A percentile compares a stretch with the other conserved stretches of the same genome.
Evolutionary conservation across 2,113 vertebrate genomes (phyloP).

Genomic region (Mirza zaza): DNA sequence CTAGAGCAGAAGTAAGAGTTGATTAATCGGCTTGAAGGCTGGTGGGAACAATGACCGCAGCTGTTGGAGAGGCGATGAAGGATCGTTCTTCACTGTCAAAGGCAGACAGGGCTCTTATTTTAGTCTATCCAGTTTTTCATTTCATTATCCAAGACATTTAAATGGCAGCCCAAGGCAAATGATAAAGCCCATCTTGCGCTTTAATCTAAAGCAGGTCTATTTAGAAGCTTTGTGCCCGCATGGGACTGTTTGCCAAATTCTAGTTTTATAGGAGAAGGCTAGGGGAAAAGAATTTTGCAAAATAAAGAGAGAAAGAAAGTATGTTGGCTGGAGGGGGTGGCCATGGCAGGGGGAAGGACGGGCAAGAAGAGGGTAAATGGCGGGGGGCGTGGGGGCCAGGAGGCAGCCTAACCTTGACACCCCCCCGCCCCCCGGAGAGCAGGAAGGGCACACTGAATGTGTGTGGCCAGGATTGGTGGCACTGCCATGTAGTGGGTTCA

Average conservation of each 20-base stretch:
- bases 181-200: neutral
- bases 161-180: neutral
- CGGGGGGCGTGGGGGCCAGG: too few species aligned
- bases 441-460: neutral
- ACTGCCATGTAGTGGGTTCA: neutral
- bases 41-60: neutral
- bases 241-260: neutral
- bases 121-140: neutral
- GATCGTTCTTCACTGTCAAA: neutral
- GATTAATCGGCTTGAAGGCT: neutral
- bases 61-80: neutral
- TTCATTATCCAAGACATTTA: constrained; percentile 39
- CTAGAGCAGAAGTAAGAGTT: neutral
- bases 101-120: neutral
- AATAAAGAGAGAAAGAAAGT: neutral
- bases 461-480: neutral
- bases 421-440: too few species aligned
- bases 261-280: neutral
- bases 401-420: too few species aligned
- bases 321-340: neutral
- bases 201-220: neutral
- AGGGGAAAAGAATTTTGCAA: neutral
- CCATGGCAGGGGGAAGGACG: too few species aligned
- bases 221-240: neutral
- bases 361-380: neutral